Base-by-base conservation (phyloP, 1,140 invertebrate species). In the Hyphantria cunea region DNA sequence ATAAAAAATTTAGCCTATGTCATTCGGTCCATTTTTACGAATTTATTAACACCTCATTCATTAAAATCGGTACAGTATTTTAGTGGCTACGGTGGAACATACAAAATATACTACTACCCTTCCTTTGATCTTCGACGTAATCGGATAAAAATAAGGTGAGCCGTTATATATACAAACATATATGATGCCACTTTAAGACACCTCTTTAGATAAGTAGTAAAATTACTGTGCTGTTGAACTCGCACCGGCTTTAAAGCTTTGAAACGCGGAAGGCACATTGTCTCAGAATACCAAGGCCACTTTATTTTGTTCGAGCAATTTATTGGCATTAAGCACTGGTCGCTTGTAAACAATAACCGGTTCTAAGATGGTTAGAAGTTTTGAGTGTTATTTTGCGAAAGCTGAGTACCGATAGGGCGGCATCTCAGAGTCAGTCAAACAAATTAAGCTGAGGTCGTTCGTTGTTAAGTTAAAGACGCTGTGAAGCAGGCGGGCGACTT, bases 261-360 rank as follows among this genome's bases (percentile, higher is more conserved):
- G 34, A 10, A 79, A 25, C 68, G 69, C 76, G 76, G 77, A 82
- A 82, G 75, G 59, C 66, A 66, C 62, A 61, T 52, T 66, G 70
- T 80, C 71, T 64, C 70, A 70, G 68, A 77, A 70, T 68, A 69
- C 74, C 68, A 67, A 70, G 55, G 64, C 70, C 73, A 68, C 59
- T 66, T 76, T 82, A 80, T 82, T 82, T 78, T 62, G 76, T 80
- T 70, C 51, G 69, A 77, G 71, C 76, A 82, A 84, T 84, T 42
- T 53, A 53, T 37, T 8, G 39, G 34, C 14, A 17, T 82, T 78
- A 84, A 78, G 74, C 71, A 69, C 52, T 65, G 74, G 72, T 80
- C 78, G 78, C 83, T 85, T 83, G 80, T 87, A 84, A 84, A 88
- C 82, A 82, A 83, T 80, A 85, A 88, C 85, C 85, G 85, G 83